These are phyloP conservation scores for Bursaphelenchus mucronatus DNA, from an alignment of 1,140 invertebrate genomes.

Conservation along the genomic window DNA sequence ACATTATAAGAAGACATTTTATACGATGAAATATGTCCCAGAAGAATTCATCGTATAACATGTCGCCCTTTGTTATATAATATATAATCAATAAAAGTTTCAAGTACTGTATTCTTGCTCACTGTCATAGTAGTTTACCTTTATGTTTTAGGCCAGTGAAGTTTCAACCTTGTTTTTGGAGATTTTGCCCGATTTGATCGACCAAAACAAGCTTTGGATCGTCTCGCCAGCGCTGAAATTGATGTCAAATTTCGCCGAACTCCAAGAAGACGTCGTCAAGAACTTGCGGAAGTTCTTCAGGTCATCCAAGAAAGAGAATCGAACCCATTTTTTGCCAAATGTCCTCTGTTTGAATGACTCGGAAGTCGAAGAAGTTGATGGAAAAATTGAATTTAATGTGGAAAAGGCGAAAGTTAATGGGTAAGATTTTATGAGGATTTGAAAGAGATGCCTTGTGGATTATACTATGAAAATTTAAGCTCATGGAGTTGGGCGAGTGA, in stretches of 20 bases:
- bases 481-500: too few relatives aligned
- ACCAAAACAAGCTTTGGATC: slow-evolving; percentile 7
- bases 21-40: too few relatives aligned
- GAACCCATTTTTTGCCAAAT: slow-evolving; percentile 8
- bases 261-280: slow-evolving; percentile 9
- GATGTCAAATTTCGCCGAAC: not conserved
- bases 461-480: not conserved
- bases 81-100: slow-evolving; percentile 2
- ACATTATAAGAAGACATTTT: too few relatives aligned
- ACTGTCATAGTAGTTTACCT: too few relatives aligned
- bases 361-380: not conserved
- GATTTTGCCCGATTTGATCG: not conserved
- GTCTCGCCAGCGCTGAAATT: not conserved
- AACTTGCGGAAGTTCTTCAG: not conserved
- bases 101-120: too few relatives aligned
- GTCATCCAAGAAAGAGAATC: not conserved
- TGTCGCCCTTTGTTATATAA: not conserved
- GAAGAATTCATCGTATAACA: too few relatives aligned
- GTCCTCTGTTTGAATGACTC: slow-evolving; percentile 1
- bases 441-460: not conserved
- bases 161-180: not conserved
- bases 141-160: slow-evolving; percentile 7
- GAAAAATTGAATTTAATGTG: slow-evolving; percentile 14
- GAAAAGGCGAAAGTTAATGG: slow-evolving; percentile 12
- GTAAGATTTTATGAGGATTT: not conserved